Evolutionary conservation across 2,888 invertebrate species (phyloP), one percentile per base, ranked within the genome.

Genomic region (Ellobium chinense): DNA sequence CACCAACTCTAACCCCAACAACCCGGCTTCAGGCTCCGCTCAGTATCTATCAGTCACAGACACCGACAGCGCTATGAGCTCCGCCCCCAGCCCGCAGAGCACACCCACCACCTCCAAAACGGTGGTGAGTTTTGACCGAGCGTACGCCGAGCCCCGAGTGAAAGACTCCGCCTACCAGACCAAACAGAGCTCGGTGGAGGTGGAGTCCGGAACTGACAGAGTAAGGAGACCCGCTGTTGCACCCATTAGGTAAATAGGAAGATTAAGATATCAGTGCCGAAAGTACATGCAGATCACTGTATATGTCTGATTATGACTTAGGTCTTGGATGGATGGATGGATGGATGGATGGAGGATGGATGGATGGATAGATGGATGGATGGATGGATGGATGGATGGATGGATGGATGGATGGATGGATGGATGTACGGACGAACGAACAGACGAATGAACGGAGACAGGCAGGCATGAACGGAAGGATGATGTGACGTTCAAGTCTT

Each of bases 101-200:
- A 82, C 82, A 1, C 82, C 82, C 27, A 31, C 3, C 29, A 29
- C 14, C 21, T 46, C 24, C 27, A 36, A 31, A 21, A 60, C 36
- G 21, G n/a, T 21, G 1, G 46, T 29, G 0, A 46, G 56, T 1
- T 0, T 37, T 18, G 60, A 63, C 18, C 21, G 66, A 12, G 1
- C 46, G 12, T 24, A 62, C 39, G 1, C 21, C 31, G 80, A 68
- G 7, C 24, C 39, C 7, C 63, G 24, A 34, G 74, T 79, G 14
- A 74, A 74, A 54, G 91, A 91, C 79, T 91, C 90, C 9, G 91
- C 90, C 12, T 90, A 91, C 58, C 88, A 91, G 80, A 90, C 89
- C 7, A 88, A 89, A 72, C 89, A 90, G 72, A 86, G 88, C 3
- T 91, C 91, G 0, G 63, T 89, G 24, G 88, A 89, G 18, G 29